These are phyloP conservation scores for Neodiprion lecontei DNA, from an alignment of 1,140 invertebrate genomes.

Conservation along the genomic window DNA sequence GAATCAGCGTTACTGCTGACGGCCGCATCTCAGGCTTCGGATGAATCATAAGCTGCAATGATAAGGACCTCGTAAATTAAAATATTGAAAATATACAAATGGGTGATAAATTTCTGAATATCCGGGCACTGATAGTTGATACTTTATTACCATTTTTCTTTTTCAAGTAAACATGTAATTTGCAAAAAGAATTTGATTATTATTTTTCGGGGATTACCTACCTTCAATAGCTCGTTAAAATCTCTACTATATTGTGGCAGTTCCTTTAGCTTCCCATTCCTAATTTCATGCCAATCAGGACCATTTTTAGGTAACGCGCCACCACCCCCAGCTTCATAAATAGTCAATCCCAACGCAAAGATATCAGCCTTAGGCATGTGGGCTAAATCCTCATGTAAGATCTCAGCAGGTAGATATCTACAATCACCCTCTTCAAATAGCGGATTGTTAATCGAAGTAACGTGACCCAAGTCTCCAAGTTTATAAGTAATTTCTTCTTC, in stretches of 20 bases:
- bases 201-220: constrained; percentile 47
- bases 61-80: constrained; percentile 17
- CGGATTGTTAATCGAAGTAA: constrained; percentile 76
- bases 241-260: constrained; percentile 67
- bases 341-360: constrained; percentile 78
- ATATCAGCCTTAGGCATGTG: constrained; percentile 84
- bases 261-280: constrained; percentile 71
- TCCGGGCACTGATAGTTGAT: not conserved
- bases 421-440: constrained; percentile 88
- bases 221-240: constrained; percentile 72
- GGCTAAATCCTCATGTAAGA: constrained; percentile 78
- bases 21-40: constrained; percentile 67
- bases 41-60: constrained; percentile 68
- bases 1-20: constrained; percentile 58
- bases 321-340: constrained; percentile 76
- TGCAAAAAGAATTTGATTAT: constrained; percentile 19
- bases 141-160: constrained; percentile 28
- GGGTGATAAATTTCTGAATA: not conserved
- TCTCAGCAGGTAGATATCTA: constrained; percentile 82
- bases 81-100: constrained; percentile 9
- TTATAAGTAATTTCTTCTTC: constrained; percentile 77
- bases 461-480: constrained; percentile 83
- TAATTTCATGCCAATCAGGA: constrained; percentile 77
- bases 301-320: constrained; percentile 85
- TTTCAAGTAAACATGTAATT: constrained; percentile 30